These are phyloP conservation scores for Luehdorfia chinensis DNA, from an alignment of 1,140 invertebrate species.

Conservation along the genomic window DNA sequence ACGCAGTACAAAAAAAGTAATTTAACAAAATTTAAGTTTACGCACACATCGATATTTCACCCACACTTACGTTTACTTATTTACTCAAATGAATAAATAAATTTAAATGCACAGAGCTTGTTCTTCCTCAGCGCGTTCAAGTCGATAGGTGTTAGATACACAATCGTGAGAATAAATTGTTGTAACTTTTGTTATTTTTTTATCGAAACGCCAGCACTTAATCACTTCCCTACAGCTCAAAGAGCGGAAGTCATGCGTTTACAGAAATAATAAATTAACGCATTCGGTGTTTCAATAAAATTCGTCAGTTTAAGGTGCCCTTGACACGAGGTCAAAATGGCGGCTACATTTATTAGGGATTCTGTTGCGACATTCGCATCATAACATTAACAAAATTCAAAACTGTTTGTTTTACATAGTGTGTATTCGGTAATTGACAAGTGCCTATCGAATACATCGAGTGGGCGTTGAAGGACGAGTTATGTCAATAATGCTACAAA, in stretches of 20 bases:
- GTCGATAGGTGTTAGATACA: constrained; percentile 39
- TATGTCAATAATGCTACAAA: constrained; percentile 28
- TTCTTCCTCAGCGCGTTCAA: constrained; percentile 20
- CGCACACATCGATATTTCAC: constrained; percentile 1
- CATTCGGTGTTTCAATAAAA: constrained; percentile 53
- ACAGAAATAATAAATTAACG: constrained; percentile 72
- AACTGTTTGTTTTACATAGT: constrained; percentile 50
- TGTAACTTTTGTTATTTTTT: constrained; percentile 66
- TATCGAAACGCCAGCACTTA: constrained; percentile 60
- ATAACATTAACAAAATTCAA: constrained; percentile 41
- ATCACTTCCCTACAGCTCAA: constrained; percentile 71
- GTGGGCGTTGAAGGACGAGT: constrained; percentile 46
- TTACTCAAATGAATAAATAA: background rate
- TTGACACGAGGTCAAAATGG: constrained; percentile 60
- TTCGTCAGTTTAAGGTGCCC: constrained; percentile 39
- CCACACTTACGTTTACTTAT: background rate
- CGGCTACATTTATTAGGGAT: constrained; percentile 38
- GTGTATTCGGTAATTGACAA: constrained; percentile 57
- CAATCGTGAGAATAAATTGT: constrained; percentile 59
- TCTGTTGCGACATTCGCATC: constrained; percentile 44
- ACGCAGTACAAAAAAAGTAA: constrained; percentile 23
- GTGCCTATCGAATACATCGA: constrained; percentile 41
- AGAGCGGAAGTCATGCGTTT: constrained; percentile 70
- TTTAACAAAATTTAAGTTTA: background rate
- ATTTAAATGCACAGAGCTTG: background rate